A percentile compares a stretch with the other conserved stretches of the same genome.
phyloP scores from a whole-genome alignment of 2,888 invertebrate species.

The Sepioteuthis lessoniana region DNA sequence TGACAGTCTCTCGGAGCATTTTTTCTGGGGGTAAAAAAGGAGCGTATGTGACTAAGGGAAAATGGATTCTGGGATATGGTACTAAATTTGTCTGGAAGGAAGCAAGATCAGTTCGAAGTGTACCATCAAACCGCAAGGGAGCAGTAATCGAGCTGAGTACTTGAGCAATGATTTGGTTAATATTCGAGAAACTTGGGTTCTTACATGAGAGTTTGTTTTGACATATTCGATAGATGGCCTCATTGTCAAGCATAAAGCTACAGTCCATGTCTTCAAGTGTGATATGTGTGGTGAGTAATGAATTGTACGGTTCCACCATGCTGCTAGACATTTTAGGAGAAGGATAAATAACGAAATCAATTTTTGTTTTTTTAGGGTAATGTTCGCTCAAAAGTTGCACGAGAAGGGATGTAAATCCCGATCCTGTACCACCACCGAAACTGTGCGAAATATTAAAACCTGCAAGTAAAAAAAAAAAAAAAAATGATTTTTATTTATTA shows the following conservation, averaged over 20 bases:
- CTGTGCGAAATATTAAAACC: conserved; percentile 57
- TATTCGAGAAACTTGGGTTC: conserved; percentile 87
- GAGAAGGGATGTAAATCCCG: conserved; percentile 87
- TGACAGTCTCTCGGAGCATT: conserved; percentile 89
- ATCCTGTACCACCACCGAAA: conserved; percentile 40
- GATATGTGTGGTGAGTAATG: conserved; percentile 94
- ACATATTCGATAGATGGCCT: conserved; percentile 80
- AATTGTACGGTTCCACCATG: conserved; percentile 96
- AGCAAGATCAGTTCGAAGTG: conserved; percentile 77
- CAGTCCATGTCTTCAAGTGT: conserved; percentile 93
- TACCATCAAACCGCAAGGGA: conserved; percentile 76
- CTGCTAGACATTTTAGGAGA: conserved; percentile 92
- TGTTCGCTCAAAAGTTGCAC: conserved; percentile 89
- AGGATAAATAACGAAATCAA: conserved; percentile 90
- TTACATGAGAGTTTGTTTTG: conserved; percentile 85
- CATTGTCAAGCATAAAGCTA: conserved; percentile 94
- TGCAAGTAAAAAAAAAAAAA: conserved; percentile 35
- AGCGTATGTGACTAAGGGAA: conserved; percentile 88
- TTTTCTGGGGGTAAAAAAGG: conserved; percentile 95
- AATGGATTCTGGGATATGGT: conserved; percentile 82
- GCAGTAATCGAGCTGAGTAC: conserved; percentile 78
- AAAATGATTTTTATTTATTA: neutral
- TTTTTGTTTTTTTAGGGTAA: conserved; percentile 86
- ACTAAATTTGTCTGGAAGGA: conserved; percentile 77
- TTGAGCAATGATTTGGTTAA: conserved; percentile 94